Base-by-base conservation (phyloP, 2,113 vertebrate genomes). In the Excalfactoria chinensis region DNA sequence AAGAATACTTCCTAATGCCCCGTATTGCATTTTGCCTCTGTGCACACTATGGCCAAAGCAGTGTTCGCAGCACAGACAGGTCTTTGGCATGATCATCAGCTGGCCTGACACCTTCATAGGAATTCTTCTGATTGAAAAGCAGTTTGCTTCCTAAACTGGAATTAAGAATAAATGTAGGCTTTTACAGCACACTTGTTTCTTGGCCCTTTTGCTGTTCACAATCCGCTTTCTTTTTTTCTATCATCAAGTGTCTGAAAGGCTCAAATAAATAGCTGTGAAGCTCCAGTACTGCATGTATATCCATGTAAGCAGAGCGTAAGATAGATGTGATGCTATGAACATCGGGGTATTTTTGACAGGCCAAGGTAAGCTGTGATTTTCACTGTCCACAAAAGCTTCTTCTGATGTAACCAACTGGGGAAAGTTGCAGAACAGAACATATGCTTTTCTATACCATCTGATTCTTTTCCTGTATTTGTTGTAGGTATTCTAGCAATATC, bases 11-110 rank as follows among this genome's bases (percentile, higher is more conserved):
- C 55, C 7, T 46, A 58, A 83, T 35, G 41, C 2, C 6, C 22
- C 23, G 10, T 56, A 37, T 73, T 74, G 23, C 8, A 6, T 60
- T 88, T 48, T 70, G 21, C 46, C 71, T 53, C 40, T 19, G 11
- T 0, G 1, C 23, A 64, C 19, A 3, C 9, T 6, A 13, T 23
- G 32, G 30, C 41, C 26, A 37, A 19, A 37, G 19, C 1, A 5
- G 34, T 17, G 19, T 72, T 72, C 18, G 20, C 28, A 1, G 3
- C 0, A 0, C 5, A 4, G 48, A 64, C 23, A 51, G 32, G 40
- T 13, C 23, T 56, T 85, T 16, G 30, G 20, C 12, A 2, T 9
- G 78, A 48, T 9, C 51, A 22, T 2, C 6, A 43, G 51, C 81
- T 37, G 28, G 19, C 68, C 48, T 84, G 32, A 48, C 59, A 44